phyloP scores from a whole-genome alignment of 2,113 vertebrate genomes.

The Myrmecobius fasciatus region DNA sequence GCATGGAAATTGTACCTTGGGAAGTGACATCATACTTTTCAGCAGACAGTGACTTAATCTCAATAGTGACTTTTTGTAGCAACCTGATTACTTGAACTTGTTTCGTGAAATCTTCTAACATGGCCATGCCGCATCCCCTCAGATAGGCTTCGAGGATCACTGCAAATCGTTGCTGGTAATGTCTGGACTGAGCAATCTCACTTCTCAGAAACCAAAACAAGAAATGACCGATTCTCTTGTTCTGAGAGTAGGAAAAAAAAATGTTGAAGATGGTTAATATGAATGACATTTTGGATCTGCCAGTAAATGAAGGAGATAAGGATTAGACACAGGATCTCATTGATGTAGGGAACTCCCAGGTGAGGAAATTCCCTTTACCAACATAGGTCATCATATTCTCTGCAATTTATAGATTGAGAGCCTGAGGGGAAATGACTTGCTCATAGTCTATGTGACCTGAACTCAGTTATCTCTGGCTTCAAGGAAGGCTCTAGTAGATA shows the following conservation, averaged over 20 bases:
- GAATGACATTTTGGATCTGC: background rate
- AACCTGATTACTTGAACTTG: constrained; percentile 96
- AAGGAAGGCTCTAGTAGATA: background rate
- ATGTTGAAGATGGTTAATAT: constrained; percentile 36
- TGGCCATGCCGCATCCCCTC: constrained; percentile 93
- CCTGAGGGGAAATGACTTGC: background rate
- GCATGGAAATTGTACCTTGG: constrained; percentile 87
- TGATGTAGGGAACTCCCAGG: background rate
- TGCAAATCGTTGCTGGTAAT: constrained; percentile 96
- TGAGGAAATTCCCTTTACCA: background rate
- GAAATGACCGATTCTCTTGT: constrained; percentile 97
- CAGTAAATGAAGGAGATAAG: background rate
- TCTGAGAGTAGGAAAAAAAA: constrained; percentile 85
- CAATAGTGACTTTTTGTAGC: constrained; percentile 95
- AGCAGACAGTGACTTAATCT: constrained; percentile 94
- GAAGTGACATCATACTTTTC: constrained; percentile 96
- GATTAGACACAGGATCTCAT: background rate
- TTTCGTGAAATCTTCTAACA: constrained; percentile 94
- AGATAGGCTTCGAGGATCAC: constrained; percentile 97
- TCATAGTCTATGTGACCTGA: background rate
- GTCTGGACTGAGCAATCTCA: constrained; percentile 98
- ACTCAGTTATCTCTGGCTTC: background rate
- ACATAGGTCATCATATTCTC: background rate
- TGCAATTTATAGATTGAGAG: background rate
- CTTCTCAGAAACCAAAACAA: constrained; percentile 99